Base-by-base conservation (phyloP, 64 coral and sea anemone species). In the Astreopora myriophthalma region DNA sequence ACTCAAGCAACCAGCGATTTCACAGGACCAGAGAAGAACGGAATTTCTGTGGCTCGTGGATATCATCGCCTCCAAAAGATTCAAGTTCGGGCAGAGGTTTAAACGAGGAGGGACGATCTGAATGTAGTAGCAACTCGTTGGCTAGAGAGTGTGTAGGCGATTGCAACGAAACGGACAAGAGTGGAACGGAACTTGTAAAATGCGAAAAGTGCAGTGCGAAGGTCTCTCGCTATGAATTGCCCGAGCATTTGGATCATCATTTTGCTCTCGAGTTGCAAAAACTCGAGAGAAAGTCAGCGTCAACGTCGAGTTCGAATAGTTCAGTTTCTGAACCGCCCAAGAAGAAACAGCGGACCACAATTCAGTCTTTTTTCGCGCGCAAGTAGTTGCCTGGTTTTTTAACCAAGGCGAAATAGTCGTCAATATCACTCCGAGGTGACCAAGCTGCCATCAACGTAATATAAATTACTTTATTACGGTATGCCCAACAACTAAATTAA, bases 221-320 rank as follows among this genome's bases (percentile, higher is more conserved):
- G 22, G 46, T 96, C 29, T 79, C 80, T 17, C 64, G n/a, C 1
- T 87, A 81, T 73, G 74, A 86, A 24, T 81, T 96, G 92, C 92
- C 91, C 14, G 92, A 90, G 44, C 95, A 96, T 48, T 68, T 86
- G 27, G 95, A 96, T 26, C 94, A 86, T 83, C 95, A 96, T 42
- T 96, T 94, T 91, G 95, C 95, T 10, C 69, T 94, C 37, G 91
- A 96, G 46, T 34, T 96, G 27, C 91, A 96, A 76, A 55, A 87
- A 19, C 19, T 69, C 20, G 75, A 95, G 49, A 13, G 42, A 7
- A 60, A 58, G 14, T 52, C 37, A 36, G 1, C 66, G 22, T 25
- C 39, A 49, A 10, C 32, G 2, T 19, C 36, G 14, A 55, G 48
- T n/a, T 34, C 62, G 24, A 5, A 51, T 5, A 26, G 60, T 52